A percentile compares a stretch with the other conserved stretches of the same genome.
These are phyloP conservation scores for Scaptomyza reducta DNA, from an alignment of 2,888 invertebrate genomes.

Conservation along the genomic window DNA sequence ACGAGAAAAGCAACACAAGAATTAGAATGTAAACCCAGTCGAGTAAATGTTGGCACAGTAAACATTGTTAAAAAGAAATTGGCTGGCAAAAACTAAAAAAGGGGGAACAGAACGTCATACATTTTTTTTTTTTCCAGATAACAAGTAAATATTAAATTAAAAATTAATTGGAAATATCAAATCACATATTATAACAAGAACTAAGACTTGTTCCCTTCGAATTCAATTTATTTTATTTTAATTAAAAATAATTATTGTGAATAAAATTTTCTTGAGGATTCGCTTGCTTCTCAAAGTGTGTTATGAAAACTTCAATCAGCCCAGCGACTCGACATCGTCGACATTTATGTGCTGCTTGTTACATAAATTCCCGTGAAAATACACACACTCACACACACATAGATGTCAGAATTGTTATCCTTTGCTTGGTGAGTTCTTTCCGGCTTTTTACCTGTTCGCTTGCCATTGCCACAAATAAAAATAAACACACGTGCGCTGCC, in stretches of 20 bases:
- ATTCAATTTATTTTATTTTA: no score
- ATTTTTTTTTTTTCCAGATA: neutral
- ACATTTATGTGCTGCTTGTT: slow-evolving; percentile 67
- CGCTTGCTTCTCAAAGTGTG: no score
- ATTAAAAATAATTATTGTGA: no score
- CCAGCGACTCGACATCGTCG: slow-evolving; percentile 35
- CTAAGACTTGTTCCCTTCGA: neutral
- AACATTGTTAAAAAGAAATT: slow-evolving; percentile 51
- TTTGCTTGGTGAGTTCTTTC: neutral
- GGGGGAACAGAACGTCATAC: neutral
- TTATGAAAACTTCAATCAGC: no score
- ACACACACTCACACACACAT: slow-evolving; percentile 4
- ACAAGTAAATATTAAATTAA: slow-evolving; percentile 24
- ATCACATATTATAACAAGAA: neutral
- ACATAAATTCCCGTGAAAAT: slow-evolving; percentile 57
- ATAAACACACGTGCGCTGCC: slow-evolving; percentile 65
- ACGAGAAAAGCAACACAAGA: slow-evolving; percentile 22
- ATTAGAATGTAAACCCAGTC: slow-evolving; percentile 35
- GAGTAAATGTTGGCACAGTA: slow-evolving; percentile 48
- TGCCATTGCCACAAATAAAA: slow-evolving; percentile 65
- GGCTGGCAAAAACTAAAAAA: slow-evolving; percentile 14
- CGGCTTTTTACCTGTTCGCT: slow-evolving; percentile 17
- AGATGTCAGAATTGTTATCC: slow-evolving; percentile 14
- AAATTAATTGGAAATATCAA: neutral
- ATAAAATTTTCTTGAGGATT: no score